phyloP scores from a whole-genome alignment of 2,113 vertebrate genomes.

The Empidonax alnorum region DNA sequence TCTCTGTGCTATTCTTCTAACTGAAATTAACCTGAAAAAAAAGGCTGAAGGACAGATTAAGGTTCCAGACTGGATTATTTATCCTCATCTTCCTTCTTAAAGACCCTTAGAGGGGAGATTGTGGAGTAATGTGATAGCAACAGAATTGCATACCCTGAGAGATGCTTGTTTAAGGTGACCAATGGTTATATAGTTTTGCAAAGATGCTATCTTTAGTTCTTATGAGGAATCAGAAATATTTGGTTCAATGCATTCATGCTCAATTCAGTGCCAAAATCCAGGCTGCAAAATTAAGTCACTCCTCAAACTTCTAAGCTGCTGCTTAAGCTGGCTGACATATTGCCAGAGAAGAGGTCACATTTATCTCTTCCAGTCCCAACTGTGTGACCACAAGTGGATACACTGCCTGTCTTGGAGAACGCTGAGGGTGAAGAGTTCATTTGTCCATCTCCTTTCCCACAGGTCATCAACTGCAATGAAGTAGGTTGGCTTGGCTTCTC shows the following conservation, averaged over 20 bases:
- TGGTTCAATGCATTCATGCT: background rate
- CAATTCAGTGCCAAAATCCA: background rate
- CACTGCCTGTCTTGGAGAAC: background rate
- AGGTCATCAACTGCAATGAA: conserved; percentile 7
- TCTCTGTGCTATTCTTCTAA: background rate
- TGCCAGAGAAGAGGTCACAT: background rate
- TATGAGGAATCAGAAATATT: background rate
- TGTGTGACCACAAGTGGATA: background rate
- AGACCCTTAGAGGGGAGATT: background rate
- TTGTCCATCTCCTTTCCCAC: background rate
- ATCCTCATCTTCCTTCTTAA: background rate
- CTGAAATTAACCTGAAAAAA: background rate
- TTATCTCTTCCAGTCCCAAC: background rate
- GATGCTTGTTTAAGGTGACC: background rate
- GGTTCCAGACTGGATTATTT: background rate
- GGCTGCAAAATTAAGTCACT: background rate
- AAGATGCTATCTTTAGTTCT: background rate
- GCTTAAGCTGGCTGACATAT: background rate
- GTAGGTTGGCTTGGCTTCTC: conserved; percentile 13
- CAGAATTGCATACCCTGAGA: background rate
- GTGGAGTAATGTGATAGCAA: background rate
- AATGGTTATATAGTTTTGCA: background rate
- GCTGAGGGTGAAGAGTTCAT: background rate
- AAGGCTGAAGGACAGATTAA: background rate
- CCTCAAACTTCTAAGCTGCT: background rate